These are phyloP conservation scores for Coenonympha glycerion DNA, from an alignment of 2,888 invertebrate species.

Conservation along the genomic window DNA sequence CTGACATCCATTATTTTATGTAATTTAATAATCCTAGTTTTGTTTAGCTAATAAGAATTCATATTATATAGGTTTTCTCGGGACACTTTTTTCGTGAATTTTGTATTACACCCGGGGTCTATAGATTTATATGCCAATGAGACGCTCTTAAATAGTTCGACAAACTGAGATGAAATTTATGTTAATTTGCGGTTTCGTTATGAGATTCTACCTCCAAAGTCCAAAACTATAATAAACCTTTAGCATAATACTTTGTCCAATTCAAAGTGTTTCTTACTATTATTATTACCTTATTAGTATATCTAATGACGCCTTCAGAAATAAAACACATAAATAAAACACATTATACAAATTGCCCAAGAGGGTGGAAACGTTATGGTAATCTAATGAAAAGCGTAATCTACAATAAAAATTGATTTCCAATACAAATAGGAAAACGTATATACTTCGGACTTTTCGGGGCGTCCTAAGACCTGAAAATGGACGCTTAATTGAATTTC, in stretches of 20 bases:
- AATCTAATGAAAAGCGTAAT: neutral
- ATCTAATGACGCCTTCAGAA: too few relatives aligned
- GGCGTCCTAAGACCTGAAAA: conserved; percentile 34
- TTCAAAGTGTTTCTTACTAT: neutral
- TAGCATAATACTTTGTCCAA: neutral
- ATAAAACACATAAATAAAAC: neutral
- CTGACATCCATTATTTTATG: too few relatives aligned
- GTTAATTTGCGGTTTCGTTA: conserved; percentile 20
- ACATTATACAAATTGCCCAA: neutral
- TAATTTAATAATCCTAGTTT: too few relatives aligned
- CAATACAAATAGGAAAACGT: conserved; percentile 13
- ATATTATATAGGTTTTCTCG: too few relatives aligned
- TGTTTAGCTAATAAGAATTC: too few relatives aligned
- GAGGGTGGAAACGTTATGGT: neutral
- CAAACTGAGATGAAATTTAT: conserved; percentile 20
- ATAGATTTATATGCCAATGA: too few relatives aligned
- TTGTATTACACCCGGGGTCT: too few relatives aligned
- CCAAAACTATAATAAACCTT: neutral
- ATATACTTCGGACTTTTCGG: conserved; percentile 8
- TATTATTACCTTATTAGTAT: too few relatives aligned
- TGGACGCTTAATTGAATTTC: conserved; percentile 50
- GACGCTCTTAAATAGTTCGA: conserved; percentile 19
- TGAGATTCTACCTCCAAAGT: conserved; percentile 2
- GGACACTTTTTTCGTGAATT: too few relatives aligned
- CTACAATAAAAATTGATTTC: conserved; percentile 15